phyloP scores from a whole-genome alignment of 2,797 vertebrate species.

The Mormyrus hasselquistii region DNA sequence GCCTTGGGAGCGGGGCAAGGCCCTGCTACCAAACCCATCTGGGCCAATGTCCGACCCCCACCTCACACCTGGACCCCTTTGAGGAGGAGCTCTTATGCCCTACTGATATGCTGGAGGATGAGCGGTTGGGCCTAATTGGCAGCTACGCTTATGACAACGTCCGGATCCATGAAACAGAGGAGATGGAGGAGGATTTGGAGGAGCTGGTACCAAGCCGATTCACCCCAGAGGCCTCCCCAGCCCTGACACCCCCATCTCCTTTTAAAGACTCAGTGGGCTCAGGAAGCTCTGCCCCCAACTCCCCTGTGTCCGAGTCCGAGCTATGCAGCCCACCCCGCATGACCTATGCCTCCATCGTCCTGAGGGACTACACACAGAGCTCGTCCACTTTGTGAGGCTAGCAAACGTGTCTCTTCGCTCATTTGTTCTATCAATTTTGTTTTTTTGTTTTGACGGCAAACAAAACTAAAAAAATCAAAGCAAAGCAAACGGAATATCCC shows the following conservation, averaged over 20 bases:
- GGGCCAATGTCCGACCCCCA: conserved; percentile 56
- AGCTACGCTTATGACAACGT: conserved; percentile 77
- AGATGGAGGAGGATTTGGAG: conserved; percentile 50
- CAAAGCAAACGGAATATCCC: conserved; percentile 36
- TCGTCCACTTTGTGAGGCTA: conserved; percentile 88
- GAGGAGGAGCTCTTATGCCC: conserved; percentile 50
- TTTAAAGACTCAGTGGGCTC: conserved; percentile 92
- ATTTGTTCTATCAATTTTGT: conserved; percentile 42
- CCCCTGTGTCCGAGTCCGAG: conserved; percentile 72
- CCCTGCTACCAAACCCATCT: conserved; percentile 53
- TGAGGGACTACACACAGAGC: conserved; percentile 88
- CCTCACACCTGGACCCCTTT: conserved; percentile 58
- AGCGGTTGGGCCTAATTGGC: conserved; percentile 81
- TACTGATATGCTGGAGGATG: conserved; percentile 60
- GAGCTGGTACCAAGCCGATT: conserved; percentile 68
- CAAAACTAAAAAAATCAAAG: conserved; percentile 28
- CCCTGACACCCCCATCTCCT: conserved; percentile 88
- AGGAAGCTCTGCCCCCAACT: conserved; percentile 73
- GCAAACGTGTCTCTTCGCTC: neutral
- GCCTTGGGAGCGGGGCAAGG: conserved; percentile 48
- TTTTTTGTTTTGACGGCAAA: conserved; percentile 34
- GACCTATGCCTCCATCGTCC: conserved; percentile 74
- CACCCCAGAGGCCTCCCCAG: conserved; percentile 74
- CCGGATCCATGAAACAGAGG: conserved; percentile 59
- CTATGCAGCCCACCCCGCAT: conserved; percentile 70